Percentiles rank a stretch among this genome's conserved stretches.
Evolutionary conservation across 2,888 invertebrate genomes (phyloP).

Genomic region (Tiphia femorata): DNA sequence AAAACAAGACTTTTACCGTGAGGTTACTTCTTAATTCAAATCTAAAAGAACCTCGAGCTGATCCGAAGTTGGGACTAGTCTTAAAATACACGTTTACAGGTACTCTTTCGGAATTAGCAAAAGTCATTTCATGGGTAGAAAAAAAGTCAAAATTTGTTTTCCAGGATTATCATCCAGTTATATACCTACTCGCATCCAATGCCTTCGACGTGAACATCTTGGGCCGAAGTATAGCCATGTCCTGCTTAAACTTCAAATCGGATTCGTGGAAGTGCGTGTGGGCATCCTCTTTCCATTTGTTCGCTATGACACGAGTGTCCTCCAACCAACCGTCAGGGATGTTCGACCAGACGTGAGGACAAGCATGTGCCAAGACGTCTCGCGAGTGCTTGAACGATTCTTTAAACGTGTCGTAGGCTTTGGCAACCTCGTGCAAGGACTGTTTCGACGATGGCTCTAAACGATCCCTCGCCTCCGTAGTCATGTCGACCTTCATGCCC

Average conservation of each 20-base stretch:
- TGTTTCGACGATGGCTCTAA: conserved; percentile 16
- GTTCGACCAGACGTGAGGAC: conserved; percentile 36
- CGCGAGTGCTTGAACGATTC: no score
- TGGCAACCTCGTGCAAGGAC: conserved; percentile 10
- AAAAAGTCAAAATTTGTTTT: no score
- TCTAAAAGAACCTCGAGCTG: no score
- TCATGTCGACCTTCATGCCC: conserved; percentile 29
- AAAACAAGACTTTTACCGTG: no score
- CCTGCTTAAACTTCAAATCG: conserved; percentile 47
- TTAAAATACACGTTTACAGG: no score
- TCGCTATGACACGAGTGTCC: conserved; percentile 27
- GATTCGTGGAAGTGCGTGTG: conserved; percentile 38
- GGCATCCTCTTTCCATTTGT: conserved; percentile 15
- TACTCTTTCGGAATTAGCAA: no score
- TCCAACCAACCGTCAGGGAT: conserved; percentile 17
- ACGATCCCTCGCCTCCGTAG: conserved; percentile 20
- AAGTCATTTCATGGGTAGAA: no score
- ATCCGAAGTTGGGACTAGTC: no score
- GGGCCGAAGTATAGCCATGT: conserved; percentile 35
- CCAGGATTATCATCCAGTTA: no score
- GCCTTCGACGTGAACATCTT: no score
- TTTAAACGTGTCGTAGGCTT: conserved; percentile 1
- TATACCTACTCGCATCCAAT: no score
- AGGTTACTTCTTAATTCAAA: no score
- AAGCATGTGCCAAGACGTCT: background rate